Conservation (phyloP, 2,113 vertebrate genomes). For the Astur gentilis region DNA sequence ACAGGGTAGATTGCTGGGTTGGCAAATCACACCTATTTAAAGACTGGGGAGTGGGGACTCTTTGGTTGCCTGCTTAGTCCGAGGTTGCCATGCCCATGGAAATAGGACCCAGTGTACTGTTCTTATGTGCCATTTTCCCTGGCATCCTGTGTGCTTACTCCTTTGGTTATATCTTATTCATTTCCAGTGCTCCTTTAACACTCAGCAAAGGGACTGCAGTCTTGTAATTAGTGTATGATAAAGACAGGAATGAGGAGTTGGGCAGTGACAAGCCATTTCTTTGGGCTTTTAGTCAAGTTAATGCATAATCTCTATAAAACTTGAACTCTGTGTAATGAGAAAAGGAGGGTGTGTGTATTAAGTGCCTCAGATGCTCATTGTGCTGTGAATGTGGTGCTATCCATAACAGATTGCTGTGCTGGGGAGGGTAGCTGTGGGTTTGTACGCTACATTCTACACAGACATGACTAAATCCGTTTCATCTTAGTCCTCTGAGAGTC, state of each 20-base stretch:
- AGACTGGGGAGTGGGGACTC: not conserved
- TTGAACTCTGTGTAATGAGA: not conserved
- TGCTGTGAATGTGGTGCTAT: not conserved
- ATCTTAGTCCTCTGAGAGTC: not conserved
- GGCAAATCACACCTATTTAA: not conserved
- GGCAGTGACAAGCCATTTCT: not conserved
- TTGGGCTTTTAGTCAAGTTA: not conserved
- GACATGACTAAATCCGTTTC: not conserved
- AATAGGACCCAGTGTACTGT: not conserved
- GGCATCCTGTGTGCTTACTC: rapidly evolving
- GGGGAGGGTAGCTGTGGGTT: not conserved
- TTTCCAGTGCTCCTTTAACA: not conserved
- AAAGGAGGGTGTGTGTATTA: rapidly evolving
- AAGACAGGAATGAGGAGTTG: not conserved
- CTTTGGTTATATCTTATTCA: not conserved
- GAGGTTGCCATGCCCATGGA: not conserved
- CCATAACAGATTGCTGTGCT: not conserved
- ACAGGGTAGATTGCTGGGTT: not conserved
- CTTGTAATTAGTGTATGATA: not conserved
- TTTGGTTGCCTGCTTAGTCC: not conserved
- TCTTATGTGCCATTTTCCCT: not conserved
- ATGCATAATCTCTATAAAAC: not conserved
- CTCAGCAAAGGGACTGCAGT: not conserved
- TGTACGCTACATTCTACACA: not conserved
- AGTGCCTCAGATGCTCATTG: not conserved